Conservation (phyloP, 2,888 invertebrate genomes). For the Lapara coniferarum region DNA sequence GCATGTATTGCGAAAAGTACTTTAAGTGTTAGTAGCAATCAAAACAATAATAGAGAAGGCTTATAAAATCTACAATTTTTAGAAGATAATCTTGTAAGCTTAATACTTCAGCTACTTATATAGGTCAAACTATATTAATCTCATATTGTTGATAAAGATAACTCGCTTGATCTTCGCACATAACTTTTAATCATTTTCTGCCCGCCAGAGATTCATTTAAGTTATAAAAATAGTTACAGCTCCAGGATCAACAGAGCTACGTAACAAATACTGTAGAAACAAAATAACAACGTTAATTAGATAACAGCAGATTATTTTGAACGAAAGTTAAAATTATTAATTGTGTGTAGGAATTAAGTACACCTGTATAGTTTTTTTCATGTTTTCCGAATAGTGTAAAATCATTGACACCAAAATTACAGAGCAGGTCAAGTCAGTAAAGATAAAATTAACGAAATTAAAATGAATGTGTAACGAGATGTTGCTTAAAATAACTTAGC, state of each 20-base stretch:
- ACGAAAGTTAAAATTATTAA: no score
- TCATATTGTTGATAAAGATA: constrained; percentile 14
- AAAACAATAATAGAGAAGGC: no score
- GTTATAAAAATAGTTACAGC: neutral
- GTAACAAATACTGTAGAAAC: neutral
- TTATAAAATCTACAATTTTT: neutral
- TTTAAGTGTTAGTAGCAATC: no score
- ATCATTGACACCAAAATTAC: no score
- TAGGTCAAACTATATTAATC: neutral
- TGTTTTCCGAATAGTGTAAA: no score
- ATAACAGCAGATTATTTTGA: no score
- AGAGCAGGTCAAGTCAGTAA: no score
- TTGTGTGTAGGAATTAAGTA: no score
- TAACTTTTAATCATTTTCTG: constrained; percentile 10
- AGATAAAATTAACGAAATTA: neutral
- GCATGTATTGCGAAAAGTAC: no score
- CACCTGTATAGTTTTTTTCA: no score
- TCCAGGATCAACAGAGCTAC: neutral
- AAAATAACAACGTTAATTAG: neutral
- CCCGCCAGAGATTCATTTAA: neutral
- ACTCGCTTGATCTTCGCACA: neutral
- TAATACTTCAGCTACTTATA: neutral
- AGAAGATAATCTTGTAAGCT: neutral
- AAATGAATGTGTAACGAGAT: neutral
- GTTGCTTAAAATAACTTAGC: neutral